A percentile compares a stretch with the other conserved stretches of the same genome.
Evolutionary conservation across 1,140 invertebrate genomes (phyloP).

Genomic region (Ladona fulva): DNA sequence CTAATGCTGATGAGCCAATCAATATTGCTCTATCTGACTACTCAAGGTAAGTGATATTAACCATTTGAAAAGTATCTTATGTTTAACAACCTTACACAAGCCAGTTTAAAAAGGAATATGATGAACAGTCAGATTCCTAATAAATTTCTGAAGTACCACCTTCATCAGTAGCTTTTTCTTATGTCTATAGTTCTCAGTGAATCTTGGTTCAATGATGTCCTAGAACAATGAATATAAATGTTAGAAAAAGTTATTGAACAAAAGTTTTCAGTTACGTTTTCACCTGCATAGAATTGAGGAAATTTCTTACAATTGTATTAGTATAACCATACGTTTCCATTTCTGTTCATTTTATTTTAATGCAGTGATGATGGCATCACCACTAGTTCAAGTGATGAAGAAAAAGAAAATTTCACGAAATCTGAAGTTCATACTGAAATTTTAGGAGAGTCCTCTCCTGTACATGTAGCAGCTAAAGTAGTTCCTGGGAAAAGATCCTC

Average conservation of each 20-base stretch:
- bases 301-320: too few relatives aligned
- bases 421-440: slow-evolving; percentile 22
- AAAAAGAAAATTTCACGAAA: slow-evolving; percentile 29
- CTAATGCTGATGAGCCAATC: slow-evolving; percentile 75
- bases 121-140: slow-evolving; percentile 15
- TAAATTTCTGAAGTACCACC: too few relatives aligned
- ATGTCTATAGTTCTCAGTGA: too few relatives aligned
- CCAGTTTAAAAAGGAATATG: not conserved
- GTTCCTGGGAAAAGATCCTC: slow-evolving; percentile 25
- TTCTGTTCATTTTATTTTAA: too few relatives aligned
- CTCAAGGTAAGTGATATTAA: slow-evolving; percentile 52
- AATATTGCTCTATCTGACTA: slow-evolving; percentile 78
- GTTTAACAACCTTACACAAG: too few relatives aligned
- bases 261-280: too few relatives aligned
- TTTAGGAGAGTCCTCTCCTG: slow-evolving; percentile 41
- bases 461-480: slow-evolving; percentile 34
- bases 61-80: not conserved
- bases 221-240: too few relatives aligned
- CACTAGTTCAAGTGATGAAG: slow-evolving; percentile 54
- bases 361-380: slow-evolving; percentile 64
- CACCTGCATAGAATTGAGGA: too few relatives aligned
- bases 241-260: too few relatives aligned
- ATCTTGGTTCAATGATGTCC: too few relatives aligned
- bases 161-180: too few relatives aligned
- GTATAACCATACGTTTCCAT: too few relatives aligned